These are phyloP conservation scores for Drosophila bipectinata DNA, from an alignment of 1,140 invertebrate species.

Conservation along the genomic window DNA sequence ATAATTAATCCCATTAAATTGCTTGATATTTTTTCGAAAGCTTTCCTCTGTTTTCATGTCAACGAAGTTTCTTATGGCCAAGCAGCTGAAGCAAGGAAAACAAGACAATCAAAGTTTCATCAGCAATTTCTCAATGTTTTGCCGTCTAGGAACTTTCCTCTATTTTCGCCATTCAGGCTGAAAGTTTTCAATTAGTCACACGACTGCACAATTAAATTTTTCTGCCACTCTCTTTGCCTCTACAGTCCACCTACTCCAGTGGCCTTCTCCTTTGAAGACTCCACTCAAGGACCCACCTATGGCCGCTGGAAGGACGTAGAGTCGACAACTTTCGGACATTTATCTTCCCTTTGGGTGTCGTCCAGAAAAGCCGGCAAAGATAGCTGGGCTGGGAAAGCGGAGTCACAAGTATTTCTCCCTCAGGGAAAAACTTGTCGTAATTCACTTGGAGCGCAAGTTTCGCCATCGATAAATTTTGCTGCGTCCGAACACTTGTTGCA, in stretches of 20 bases:
- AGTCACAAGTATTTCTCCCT: constrained; percentile 23
- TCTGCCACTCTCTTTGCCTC: constrained; percentile 12
- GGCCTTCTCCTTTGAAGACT: constrained; percentile 22
- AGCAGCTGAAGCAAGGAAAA: constrained; percentile 16
- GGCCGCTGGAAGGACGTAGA: constrained; percentile 2
- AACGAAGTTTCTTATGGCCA: constrained; percentile 11
- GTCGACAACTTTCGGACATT: constrained; percentile 57
- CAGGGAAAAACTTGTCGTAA: constrained; percentile 70
- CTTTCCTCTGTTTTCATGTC: constrained; percentile 6
- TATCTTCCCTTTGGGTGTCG: constrained; percentile 57
- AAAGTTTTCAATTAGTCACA: constrained; percentile 78
- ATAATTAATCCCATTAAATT: constrained; percentile 30
- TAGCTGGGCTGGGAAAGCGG: constrained; percentile 11
- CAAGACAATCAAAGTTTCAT: constrained; percentile 53
- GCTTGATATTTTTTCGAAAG: constrained; percentile 29
- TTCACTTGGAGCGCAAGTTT: constrained; percentile 72
- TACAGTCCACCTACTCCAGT: background rate
- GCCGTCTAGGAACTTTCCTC: constrained; percentile 41
- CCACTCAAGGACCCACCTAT: constrained; percentile 22
- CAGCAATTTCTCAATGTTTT: constrained; percentile 37
- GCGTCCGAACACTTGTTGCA: constrained; percentile 72
- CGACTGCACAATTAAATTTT: constrained; percentile 77
- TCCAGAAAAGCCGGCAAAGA: constrained; percentile 29
- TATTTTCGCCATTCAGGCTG: constrained; percentile 59
- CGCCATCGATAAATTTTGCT: constrained; percentile 70